phyloP scores from a whole-genome alignment of 2,797 vertebrate species.

The Alectoris magna region DNA sequence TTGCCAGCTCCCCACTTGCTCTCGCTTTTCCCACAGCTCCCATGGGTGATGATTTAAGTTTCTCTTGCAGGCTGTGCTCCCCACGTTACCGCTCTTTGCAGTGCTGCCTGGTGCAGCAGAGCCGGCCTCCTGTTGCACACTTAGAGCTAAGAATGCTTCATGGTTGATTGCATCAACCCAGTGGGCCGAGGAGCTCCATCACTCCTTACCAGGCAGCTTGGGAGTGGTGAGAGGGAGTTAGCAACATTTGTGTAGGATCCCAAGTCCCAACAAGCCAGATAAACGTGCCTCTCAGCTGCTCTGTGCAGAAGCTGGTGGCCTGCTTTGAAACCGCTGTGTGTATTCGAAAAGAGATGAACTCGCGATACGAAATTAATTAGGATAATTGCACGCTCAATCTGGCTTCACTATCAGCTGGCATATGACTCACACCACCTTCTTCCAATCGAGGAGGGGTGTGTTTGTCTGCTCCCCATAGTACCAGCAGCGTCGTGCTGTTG shows the following conservation, averaged over 20 bases:
- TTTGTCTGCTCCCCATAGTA: neutral
- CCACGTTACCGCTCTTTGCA: neutral
- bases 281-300: neutral
- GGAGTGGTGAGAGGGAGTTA: slow-evolving; percentile 40
- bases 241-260: neutral
- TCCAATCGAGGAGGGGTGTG: neutral
- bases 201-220: slow-evolving; percentile 17
- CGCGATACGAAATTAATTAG: slow-evolving; percentile 55
- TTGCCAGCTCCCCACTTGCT: neutral
- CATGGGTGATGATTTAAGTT: neutral
- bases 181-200: slow-evolving; percentile 40
- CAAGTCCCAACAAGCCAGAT: no score
- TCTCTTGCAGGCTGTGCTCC: neutral
- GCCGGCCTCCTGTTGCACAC: slow-evolving; percentile 53
- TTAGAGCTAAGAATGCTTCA: slow-evolving; percentile 47
- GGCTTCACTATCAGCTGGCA: neutral
- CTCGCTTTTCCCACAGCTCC: neutral
- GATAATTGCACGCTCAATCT: slow-evolving; percentile 57
- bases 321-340: slow-evolving; percentile 25
- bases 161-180: slow-evolving; percentile 41
- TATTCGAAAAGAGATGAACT: neutral
- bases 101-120: slow-evolving; percentile 22
- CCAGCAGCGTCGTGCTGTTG: neutral
- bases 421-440: neutral
- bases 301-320: neutral